phyloP scores from a whole-genome alignment of 2,888 invertebrate genomes.

The Netelia melanura region DNA sequence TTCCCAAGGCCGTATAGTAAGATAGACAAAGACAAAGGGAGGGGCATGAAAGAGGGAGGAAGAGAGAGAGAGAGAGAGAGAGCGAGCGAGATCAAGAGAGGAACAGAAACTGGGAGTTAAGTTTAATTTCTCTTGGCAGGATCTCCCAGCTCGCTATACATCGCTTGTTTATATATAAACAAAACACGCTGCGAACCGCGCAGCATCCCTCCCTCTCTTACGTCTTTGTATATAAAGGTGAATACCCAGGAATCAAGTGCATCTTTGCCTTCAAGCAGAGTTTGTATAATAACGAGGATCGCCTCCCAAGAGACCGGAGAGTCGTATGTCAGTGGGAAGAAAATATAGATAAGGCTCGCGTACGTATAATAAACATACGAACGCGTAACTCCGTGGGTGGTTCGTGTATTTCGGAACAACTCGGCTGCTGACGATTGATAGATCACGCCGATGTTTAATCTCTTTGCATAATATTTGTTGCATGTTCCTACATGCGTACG shows the following conservation, averaged over 20 bases:
- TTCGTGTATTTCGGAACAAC: neutral
- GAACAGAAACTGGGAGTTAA: neutral
- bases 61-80: slow-evolving; percentile 1
- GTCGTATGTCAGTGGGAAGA: neutral
- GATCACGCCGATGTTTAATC: slow-evolving; percentile 23
- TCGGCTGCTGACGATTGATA: slow-evolving; percentile 50
- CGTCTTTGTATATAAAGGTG: slow-evolving; percentile 45
- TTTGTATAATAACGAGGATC: slow-evolving; percentile 57
- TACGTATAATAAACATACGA: slow-evolving; percentile 11
- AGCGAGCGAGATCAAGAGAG: neutral
- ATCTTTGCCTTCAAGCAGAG: slow-evolving; percentile 29
- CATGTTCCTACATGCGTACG: neutral
- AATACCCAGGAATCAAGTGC: slow-evolving; percentile 48
- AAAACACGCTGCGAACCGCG: neutral
- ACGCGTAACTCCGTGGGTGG: slow-evolving; percentile 45
- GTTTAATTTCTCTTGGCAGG: slow-evolving; percentile 59
- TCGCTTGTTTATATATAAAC: slow-evolving; percentile 1
- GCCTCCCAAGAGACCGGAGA: slow-evolving; percentile 30
- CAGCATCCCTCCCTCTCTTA: slow-evolving; percentile 8
- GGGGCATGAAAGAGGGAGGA: neutral
- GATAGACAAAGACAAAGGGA: neutral
- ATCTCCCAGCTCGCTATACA: slow-evolving; percentile 4
- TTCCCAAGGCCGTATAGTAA: neutral
- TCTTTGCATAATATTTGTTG: neutral
- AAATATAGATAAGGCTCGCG: neutral